Evolutionary conservation across 2,888 invertebrate genomes (phyloP), one percentile per base, ranked within the genome.

Genomic region (Caenorhabditis macrosperma): DNA sequence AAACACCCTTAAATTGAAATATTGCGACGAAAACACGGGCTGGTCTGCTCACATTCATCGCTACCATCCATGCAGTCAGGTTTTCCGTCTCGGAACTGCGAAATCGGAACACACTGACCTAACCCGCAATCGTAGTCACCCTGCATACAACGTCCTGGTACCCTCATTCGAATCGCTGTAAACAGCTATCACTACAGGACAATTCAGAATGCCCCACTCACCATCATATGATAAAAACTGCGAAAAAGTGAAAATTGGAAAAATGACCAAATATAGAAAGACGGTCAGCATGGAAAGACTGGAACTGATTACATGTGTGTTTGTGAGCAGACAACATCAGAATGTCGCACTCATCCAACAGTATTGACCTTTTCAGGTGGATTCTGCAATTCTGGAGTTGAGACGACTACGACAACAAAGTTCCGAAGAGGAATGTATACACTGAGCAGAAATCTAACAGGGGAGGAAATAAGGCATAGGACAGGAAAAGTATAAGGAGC

Each of bases 61-160:
- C 88, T 88, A 33, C 87, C 88, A 78, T 89, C 88, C 59, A 81
- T 72, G 63, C 89, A 89, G 63, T 89, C 88, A 30, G 85, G 82
- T 67, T 83, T 80, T 17, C 89, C 89, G 74, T 89, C 88, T 69
- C 89, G 87, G 72, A 89, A 88, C 28, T 84, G 79, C 35, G 63
- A 60, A 22, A 88, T 81, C 15, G 88, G 85, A 48, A 89, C 85
- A 76, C 89, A 89, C 60, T 82, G 82, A 44, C 87, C 86, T 26
- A 85, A 71, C 26, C 87, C 86, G 61, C 89, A 89, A 77, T 89
- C 88, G 72, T 86, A 89, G 44, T 84, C 85, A 57, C 88, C 88
- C 33, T 68, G 78, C 46, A 68, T 76, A 81, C 89, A 89, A 63
- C 84, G 78, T 48, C 88, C 89, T 48, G 89, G 85, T 71, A 89